Conservation (phyloP, 2,888 invertebrate genomes). For the Sphecodes monilicornis region DNA sequence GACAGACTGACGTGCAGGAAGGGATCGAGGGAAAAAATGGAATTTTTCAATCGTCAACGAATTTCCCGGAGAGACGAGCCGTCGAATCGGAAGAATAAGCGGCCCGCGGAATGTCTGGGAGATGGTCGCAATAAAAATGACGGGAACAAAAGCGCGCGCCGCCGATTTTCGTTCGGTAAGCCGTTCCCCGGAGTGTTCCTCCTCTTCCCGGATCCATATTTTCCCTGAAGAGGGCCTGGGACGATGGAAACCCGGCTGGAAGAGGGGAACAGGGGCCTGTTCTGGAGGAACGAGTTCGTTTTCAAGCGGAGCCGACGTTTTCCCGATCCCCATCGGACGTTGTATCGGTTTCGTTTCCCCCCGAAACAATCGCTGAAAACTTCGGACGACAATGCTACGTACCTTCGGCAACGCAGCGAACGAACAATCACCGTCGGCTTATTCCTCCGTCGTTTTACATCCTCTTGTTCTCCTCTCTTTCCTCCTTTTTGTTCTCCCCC, state of each 20-base stretch:
- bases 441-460: not conserved
- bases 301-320: slow-evolving; percentile 58
- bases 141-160: slow-evolving; percentile 34
- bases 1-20: not conserved
- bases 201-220: slow-evolving; percentile 42
- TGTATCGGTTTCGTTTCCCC: slow-evolving; percentile 52
- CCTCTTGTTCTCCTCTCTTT: not conserved
- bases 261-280: not conserved
- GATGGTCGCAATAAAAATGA: slow-evolving; percentile 31
- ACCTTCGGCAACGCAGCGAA: slow-evolving; percentile 36
- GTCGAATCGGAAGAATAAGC: not conserved
- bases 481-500: not conserved
- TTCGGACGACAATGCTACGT: slow-evolving; percentile 60
- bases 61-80: not conserved
- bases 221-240: slow-evolving; percentile 6
- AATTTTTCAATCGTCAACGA: slow-evolving; percentile 8
- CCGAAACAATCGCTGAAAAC: slow-evolving; percentile 61
- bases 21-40: not conserved
- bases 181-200: slow-evolving; percentile 9
- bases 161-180: slow-evolving; percentile 49
- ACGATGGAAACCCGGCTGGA: not conserved
- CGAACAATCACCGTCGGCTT: slow-evolving; percentile 49
- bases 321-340: slow-evolving; percentile 42
- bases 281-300: slow-evolving; percentile 13
- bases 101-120: slow-evolving; percentile 2